Base-by-base conservation (phyloP, 2,113 vertebrate genomes). In the Eptatretus burgeri region DNA sequence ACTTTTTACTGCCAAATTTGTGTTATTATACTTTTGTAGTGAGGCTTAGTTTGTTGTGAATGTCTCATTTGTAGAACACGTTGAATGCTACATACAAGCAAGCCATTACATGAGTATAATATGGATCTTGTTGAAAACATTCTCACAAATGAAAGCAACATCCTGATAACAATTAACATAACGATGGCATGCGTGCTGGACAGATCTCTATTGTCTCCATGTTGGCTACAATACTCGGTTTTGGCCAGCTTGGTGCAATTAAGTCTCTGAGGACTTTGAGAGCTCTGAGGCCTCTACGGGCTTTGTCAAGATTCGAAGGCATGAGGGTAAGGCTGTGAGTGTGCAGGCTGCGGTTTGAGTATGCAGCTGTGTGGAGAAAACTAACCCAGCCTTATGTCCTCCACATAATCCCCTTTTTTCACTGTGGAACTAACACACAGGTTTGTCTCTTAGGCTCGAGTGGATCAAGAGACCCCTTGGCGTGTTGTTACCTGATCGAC, bases 391-490 rank as follows among this genome's bases (percentile, higher is more conserved):
- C 27, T 41, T 41, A 2, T 41, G 27, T 2, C 27, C 27, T 41
- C 27, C 27, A 41, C 27, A 41, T 41, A 64, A 41, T 41, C 27
- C 27, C 27, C 53, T 65, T 67, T 62, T 63, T 65, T 27, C 41
- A 50, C 51, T 52, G 27, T 20, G 27, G 50, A 64, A 64, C 62
- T 64, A 13, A 4, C 53, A 20, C 19, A 14, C 16, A 11, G 16
- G 65, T 51, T 12, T 51, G 2, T 51, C 5, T 49, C 51, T 62
- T 51, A 63, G 67, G 64, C 63, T 51, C 52, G 65, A 14, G 64
- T 50, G 66, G 66, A 62, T 17, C 13, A 62, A 51, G 51, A 65
- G 49, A 19, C 1, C 2, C 16, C 27, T 41, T 7, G 27, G 27
- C 27, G 27, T 41, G 27, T 41, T 41, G 27, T 41, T 41, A 7